Evolutionary conservation across 2,797 vertebrate species (phyloP), one percentile per base, ranked within the genome.

Genomic region (Chromobotia macracanthus): DNA sequence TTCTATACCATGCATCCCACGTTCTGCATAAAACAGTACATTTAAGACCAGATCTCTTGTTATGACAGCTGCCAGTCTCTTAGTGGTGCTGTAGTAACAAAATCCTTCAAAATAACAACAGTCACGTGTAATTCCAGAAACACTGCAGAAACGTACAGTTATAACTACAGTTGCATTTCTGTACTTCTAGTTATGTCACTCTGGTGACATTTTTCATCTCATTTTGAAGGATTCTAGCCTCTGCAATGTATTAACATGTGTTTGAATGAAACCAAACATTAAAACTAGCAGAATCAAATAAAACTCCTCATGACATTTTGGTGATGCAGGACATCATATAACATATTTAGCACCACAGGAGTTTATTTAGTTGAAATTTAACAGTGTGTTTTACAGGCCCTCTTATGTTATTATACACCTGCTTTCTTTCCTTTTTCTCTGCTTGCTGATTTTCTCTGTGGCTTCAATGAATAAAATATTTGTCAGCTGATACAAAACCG

Each of bases 381-480:
- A 75, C 28, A 51, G 31, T 75, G 73, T 66, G 61, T 28, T 75
- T 75, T 55, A 75, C 16, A 3, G 50, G 46, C 19, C 48, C 7
- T 51, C 28, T 44, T 66, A 53, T 53, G 61, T 75, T 19, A 75
- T 75, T n/a, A 75, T 44, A 38, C 19, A 55, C 63, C 63, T 75
- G 61, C 21, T n/a, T 75, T 15, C 61, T 13, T 75, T 66, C 44
- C 51, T 66, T 6, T 8, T 23, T 35, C 28, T 65, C n/a, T 5
- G 2, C 35, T 55, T 61, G 25, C 5, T 55, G 31, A 75, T 66
- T 75, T 75, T 75, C 50, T 44, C 13, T 6, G 58, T 51, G 72
- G 46, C 46, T 48, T 75, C 16, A 10, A 18, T 61, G 15, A 28
- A 55, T 64, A 50, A 1, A 44, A 51, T 18, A 31, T 21, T 38